Conservation (phyloP, 2,888 invertebrate genomes). For the Metellina segmentata region DNA sequence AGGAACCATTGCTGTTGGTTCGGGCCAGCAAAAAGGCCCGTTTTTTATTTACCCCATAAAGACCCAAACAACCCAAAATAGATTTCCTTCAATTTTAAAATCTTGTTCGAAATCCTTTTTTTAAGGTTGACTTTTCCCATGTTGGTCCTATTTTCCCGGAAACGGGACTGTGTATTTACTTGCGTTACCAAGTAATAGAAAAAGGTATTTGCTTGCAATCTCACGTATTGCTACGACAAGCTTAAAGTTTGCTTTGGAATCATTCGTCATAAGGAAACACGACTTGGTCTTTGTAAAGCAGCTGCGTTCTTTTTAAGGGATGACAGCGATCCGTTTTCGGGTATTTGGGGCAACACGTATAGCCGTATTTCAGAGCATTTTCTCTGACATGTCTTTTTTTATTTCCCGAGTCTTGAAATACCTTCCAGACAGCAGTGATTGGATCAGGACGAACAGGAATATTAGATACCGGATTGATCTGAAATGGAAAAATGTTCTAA, state of each 20-base stretch:
- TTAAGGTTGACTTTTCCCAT: neutral
- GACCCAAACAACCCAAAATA: neutral
- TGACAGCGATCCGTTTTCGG: too few species aligned
- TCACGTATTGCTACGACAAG: slow-evolving; percentile 7
- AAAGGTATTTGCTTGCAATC: neutral
- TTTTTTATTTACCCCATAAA: neutral
- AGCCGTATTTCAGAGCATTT: too few species aligned
- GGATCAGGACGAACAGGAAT: too few species aligned
- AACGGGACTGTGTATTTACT: neutral
- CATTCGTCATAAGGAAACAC: neutral
- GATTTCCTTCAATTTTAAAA: neutral
- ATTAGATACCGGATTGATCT: too few species aligned
- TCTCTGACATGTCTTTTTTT: too few species aligned
- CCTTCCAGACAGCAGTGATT: too few species aligned
- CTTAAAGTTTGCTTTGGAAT: neutral
- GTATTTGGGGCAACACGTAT: too few species aligned
- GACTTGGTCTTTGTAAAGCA: neutral
- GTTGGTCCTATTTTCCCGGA: neutral
- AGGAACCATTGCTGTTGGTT: neutral
- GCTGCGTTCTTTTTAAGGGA: too few species aligned
- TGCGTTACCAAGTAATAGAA: neutral
- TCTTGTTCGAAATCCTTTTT: neutral
- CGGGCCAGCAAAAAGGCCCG: neutral
- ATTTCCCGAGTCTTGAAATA: too few species aligned
- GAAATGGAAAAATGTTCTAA: too few species aligned